Evolutionary conservation across 2,113 vertebrate species (phyloP).

Genomic region (Malurus cyaneus): DNA sequence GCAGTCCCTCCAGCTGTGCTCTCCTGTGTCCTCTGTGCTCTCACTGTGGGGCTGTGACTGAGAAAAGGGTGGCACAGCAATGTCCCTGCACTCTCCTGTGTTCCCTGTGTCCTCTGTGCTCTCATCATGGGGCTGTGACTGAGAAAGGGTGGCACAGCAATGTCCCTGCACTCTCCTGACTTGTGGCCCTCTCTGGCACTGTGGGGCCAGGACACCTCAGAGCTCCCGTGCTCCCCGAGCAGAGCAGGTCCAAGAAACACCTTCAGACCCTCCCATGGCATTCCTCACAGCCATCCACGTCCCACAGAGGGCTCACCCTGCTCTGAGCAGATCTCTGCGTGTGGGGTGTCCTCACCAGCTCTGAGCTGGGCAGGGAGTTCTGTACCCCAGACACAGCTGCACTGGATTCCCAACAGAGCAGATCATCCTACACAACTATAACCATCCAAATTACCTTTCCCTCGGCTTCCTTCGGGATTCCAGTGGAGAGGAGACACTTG

Average conservation of each 20-base stretch:
- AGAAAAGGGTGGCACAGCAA: background rate
- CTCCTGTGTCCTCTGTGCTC: background rate
- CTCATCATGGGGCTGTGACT: accelerated
- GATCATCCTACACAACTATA: background rate
- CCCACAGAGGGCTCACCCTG: background rate
- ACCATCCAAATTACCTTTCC: background rate
- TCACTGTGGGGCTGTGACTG: accelerated
- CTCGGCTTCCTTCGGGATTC: background rate
- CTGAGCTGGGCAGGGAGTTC: background rate
- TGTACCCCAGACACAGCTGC: background rate
- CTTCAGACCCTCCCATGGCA: accelerated
- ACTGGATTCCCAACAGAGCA: background rate
- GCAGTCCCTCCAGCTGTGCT: no score
- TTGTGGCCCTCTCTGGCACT: background rate
- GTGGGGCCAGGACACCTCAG: accelerated
- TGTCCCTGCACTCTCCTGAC: accelerated
- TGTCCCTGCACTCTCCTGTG: background rate
- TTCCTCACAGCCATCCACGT: no score
- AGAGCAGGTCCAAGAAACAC: background rate
- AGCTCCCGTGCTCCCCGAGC: background rate
- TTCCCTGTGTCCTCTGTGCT: background rate
- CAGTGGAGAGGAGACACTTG: background rate
- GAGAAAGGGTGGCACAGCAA: no score
- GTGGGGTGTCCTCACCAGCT: background rate
- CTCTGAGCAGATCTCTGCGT: background rate